Base-by-base conservation (phyloP, 1,140 invertebrate species). In the Drosophila ohnishii region DNA sequence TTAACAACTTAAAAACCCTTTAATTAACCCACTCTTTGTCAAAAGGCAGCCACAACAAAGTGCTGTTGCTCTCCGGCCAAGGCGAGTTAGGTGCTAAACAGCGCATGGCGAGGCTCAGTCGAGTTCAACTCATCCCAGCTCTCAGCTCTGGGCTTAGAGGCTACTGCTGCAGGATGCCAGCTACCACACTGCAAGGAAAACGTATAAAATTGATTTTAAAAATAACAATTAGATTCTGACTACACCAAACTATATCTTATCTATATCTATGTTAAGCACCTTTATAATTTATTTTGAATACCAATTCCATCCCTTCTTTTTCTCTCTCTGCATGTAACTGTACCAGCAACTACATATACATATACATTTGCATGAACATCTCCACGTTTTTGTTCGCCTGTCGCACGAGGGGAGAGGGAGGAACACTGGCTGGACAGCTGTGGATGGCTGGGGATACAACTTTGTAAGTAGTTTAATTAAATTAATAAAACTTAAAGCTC, bases 381-480 rank as follows among this genome's bases (percentile, higher is more conserved):
- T 71, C 71, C 71, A 48, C 60, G 60, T 56, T 59, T 75, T 45
- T 57, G 65, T 66, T 35, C 47, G 34, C 55, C 75, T 65, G 80
- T 79, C 80, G 78, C 63, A 30, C 25, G 3, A 48, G 9, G 47
- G 25, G 28, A 37, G 59, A 13, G 28, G 42, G 60, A 13, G 30
- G 55, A 51, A 58, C 40, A 44, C 53, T 25, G 50, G 58, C 80
- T 65, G 70, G 82, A 80, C 76, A 69, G 59, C 60, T 71, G 78
- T 82, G 83, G 78, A 82, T 85, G 80, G 74, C 58, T 77, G 80
- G 55, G 83, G 65, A 64, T 78, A 87, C 80, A 87, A 87, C 84
- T 84, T 87, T 87, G 80, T 87, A 87, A 88, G 84, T 88, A 87
- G 84, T 87, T 87, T 87, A 87, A 87, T 87, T 89, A 88, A 87